Evolutionary conservation across 2,888 invertebrate species (phyloP), one percentile per base, ranked within the genome.

Genomic region (Agrotis puta): DNA sequence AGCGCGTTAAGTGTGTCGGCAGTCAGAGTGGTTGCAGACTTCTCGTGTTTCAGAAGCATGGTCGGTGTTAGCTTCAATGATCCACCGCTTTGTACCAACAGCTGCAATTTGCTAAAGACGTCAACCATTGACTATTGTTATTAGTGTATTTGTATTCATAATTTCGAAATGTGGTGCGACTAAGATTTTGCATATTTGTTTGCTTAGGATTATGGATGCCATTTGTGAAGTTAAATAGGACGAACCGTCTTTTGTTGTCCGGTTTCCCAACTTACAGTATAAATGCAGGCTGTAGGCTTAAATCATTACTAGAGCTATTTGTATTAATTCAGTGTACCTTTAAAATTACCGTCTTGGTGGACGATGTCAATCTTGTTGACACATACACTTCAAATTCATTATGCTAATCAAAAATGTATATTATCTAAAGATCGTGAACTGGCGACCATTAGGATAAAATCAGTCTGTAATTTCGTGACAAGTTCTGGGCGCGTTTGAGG

Each of bases 31-130:
- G 91, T 91, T 93, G 90, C 93, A 92, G 91, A 89, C 91, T 80
- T 91, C 90, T 94, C 91, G 85, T 89, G 90, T 95, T 94, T 91
- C 94, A 91, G 90, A 88, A 89, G 89, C 89, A 85, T 89, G 90
- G 88, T 90, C 89, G 91, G 89, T 91, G 90, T 92, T 89, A 88
- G 90, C 87, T 81, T 89, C 89, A 91, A 87, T 90, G 88, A 92
- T 93, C 88, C 90, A 89, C 88, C 84, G 90, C 91, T 90, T 91
- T 93, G 91, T 93, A 83, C 82, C 85, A 85, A 85, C 86, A 84
- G 84, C 77, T 85, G 85, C 83, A 85, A 87, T 88, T 86, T 81
- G 78, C 83, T 70, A 81, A 62, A 71, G 59, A 74, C 72, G 64
- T 67, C 68, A 65, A 81, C 74, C 62, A 76, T 79, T 84, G 75